Conservation (phyloP, 2,113 vertebrate species). For the Coregonus clupeaformis region DNA sequence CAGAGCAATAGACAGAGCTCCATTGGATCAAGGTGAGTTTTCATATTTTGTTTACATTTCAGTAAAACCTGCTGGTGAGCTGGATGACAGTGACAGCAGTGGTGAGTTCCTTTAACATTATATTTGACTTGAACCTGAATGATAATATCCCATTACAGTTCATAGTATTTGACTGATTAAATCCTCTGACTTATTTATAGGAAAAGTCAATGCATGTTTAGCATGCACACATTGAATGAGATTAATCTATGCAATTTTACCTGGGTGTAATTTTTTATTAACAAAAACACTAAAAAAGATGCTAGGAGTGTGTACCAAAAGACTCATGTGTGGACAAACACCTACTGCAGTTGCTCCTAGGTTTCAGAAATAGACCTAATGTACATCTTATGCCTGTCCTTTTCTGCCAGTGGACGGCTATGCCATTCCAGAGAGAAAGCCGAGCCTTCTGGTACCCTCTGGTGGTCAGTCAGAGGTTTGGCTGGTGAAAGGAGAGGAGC, state of each 20-base stretch:
- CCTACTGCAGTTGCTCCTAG: not conserved
- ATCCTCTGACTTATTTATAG: not conserved
- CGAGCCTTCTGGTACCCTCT: constrained; percentile 84
- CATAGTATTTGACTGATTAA: too few species aligned
- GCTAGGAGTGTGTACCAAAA: too few species aligned
- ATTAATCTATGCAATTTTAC: too few species aligned
- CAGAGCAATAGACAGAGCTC: not conserved
- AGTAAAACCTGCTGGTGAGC: constrained; percentile 40
- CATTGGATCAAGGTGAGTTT: not conserved
- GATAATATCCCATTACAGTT: not conserved
- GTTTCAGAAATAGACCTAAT: not conserved
- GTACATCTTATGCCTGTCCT: not conserved
- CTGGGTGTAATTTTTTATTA: not conserved
- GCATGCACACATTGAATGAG: too few species aligned
- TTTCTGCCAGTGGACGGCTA: constrained; percentile 60
- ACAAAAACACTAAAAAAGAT: too few species aligned
- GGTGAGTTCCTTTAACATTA: constrained; percentile 28
- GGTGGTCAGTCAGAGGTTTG: constrained; percentile 73
- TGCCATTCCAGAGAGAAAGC: constrained; percentile 77
- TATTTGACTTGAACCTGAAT: not conserved
- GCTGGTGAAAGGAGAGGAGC: constrained; percentile 80
- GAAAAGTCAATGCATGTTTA: not conserved
- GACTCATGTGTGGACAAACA: too few species aligned
- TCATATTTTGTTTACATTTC: constrained; percentile 29
- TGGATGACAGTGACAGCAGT: constrained; percentile 15